Conservation (phyloP, 2,797 vertebrate genomes). For the Champsocephalus gunnari region DNA sequence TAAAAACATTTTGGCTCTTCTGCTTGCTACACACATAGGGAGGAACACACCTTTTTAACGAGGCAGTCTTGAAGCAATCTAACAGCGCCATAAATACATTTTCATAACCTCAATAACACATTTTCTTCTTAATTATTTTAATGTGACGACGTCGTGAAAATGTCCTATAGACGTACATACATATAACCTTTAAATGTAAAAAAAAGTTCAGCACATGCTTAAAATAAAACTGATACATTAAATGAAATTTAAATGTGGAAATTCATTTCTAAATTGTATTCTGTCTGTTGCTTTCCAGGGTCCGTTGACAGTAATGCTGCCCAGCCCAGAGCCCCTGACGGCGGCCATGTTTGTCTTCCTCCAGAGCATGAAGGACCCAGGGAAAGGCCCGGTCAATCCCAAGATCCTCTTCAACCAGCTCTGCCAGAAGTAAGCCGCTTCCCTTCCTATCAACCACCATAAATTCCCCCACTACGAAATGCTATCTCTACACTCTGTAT, state of each 20-base stretch:
- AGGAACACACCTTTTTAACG: too few relatives aligned
- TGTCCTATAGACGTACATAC: too few relatives aligned
- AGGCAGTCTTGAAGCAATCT: too few relatives aligned
- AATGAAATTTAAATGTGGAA: neutral
- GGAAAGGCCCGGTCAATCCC: constrained; percentile 93
- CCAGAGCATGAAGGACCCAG: constrained; percentile 94
- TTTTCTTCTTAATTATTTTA: too few relatives aligned
- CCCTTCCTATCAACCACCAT: neutral
- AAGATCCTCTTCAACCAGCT: constrained; percentile 98
- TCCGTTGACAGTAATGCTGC: constrained; percentile 88
- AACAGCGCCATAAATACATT: too few relatives aligned
- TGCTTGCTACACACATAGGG: too few relatives aligned
- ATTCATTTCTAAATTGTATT: neutral
- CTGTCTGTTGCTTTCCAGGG: constrained; percentile 80
- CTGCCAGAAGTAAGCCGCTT: constrained; percentile 93
- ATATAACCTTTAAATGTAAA: too few relatives aligned
- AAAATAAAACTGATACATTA: neutral
- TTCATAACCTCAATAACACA: too few relatives aligned
- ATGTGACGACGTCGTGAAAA: too few relatives aligned
- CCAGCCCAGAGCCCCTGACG: constrained; percentile 93
- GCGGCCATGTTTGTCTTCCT: constrained; percentile 97
- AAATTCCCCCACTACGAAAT: neutral
- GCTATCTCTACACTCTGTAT: constrained; percentile 1
- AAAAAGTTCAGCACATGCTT: too few relatives aligned
- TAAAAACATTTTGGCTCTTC: too few relatives aligned